Percentiles rank a stretch among this genome's conserved stretches.
Evolutionary conservation across 2,113 vertebrate genomes (phyloP).

Genomic region (Coryphaenoides rupestris): DNA sequence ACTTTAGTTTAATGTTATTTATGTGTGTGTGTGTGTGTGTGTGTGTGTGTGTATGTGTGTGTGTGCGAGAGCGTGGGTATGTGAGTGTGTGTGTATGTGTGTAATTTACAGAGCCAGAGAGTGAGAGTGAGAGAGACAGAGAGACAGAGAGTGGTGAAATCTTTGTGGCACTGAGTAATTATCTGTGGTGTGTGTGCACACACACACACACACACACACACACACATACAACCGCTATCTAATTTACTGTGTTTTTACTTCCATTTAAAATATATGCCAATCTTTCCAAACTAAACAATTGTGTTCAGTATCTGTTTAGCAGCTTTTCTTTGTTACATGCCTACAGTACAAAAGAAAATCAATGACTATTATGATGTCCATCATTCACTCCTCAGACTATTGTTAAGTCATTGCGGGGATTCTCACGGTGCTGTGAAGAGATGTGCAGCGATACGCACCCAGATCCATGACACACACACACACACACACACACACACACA

Average conservation of each 20-base stretch:
- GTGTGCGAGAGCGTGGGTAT: not conserved
- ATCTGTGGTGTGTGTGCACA: not conserved
- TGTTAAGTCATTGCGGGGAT: not conserved
- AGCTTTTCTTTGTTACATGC: not conserved
- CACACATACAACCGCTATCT: not conserved
- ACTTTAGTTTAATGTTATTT: no score
- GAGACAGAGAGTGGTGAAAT: not conserved
- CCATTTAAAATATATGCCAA: no score
- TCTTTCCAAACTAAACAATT: no score
- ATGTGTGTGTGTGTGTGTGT: no score
- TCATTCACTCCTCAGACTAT: no score
- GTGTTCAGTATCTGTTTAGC: not conserved
- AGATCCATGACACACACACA: no score
- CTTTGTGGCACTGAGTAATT: no score
- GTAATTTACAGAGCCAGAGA: no score
- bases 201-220: constrained; percentile 4
- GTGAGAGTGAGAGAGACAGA: not conserved
- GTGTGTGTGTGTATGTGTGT: no score
- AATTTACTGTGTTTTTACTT: no score
- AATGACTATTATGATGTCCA: not conserved
- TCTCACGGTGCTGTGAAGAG: not conserved
- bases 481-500: constrained; percentile 17
- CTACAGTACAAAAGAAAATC: not conserved
- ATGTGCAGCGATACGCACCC: no score
- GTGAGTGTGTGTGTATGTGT: no score